Base-by-base conservation (phyloP, 2,888 invertebrate species). In the Ellobium chinense region DNA sequence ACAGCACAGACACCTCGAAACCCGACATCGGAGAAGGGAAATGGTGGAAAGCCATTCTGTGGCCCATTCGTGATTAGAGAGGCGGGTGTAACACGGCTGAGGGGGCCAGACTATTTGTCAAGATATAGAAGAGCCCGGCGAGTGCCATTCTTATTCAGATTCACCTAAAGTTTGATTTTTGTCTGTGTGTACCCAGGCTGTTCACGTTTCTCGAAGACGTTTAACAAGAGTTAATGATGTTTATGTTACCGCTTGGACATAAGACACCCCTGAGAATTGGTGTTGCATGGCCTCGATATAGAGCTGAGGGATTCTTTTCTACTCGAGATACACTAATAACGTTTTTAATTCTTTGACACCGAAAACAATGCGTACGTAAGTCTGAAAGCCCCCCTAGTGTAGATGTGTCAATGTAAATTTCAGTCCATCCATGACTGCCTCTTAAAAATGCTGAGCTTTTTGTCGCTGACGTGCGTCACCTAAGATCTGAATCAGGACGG, bases 191-290 rank as follows among this genome's bases (percentile, higher is more conserved):
- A n/a, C 58, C 34, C 58, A 72, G 27, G 37, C 36, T 58, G 60
- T 72, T 72, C 72, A 72, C 72, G 72, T 4, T 24, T 37, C 36
- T 60, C 24, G 60, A 58, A 60, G 36, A 72, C 72, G 72, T 72
- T 56, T 58, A 72, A 72, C 72, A 2, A 0, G 58, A 58, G 72
- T 58, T 72, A 72, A 72, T 72, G 72, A 72, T 72, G 72, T 72
- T 72, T 58, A 72, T 72, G 72, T 72, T 72, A 60, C 54, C 56
- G 34, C 24, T 58, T 37, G 36, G 31, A 36, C 58, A 72, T 34
- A 21, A 18, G 72, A 72, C 34, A 58, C 24, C 58, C 24, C 36
- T 58, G 36, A 31, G 29, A 54, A 31, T 21, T n/a, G 34, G 21
- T 24, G 56, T 34, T 54, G 37, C 39, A 56, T 70, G 69, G 54